Base-by-base conservation (phyloP, 2,888 invertebrate species). In the Amphiduros pacificus region DNA sequence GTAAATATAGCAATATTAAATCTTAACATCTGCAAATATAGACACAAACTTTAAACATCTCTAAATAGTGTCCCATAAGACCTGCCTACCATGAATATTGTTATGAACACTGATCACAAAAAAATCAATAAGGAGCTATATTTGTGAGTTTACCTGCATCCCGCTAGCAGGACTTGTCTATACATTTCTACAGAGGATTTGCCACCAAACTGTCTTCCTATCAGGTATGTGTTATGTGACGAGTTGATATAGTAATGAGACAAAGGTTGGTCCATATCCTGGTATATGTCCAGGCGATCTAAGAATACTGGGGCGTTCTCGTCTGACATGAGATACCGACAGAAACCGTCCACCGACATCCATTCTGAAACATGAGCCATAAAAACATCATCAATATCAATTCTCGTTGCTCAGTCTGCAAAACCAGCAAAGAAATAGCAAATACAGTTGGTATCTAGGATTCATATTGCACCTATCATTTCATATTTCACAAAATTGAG, bases 181-280 rank as follows among this genome's bases (percentile, higher is more conserved):
- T 99, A 99, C 94, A 99, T 99, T 85, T 99, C 98, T 2, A 98
- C 86, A 5, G 94, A 94, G 67, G 95, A 95, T 84, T 92, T 94
- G 17, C 98, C 99, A 58, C 98, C 98, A 82, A 99, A 99, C 86
- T 99, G 99, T 65, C 98, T 84, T 9, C 81, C 80, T 4, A 74
- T 79, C 52, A 83, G 76, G 74, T 83, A 83, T n/a, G 83, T 83
- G 69, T 82, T 83, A 71, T 83, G 83, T 1, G 82, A 83, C 36
- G 95, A 96, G 86, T 99, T 99, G 78, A 99, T 99, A 85, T 97
- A 99, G 85, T 99, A 99, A 82, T 99, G 98, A 9, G 94, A 90
- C 59, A 99, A 83, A 0, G 99, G 93, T 81, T 98, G 96, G 82
- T 99, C 98, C 99, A 99, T 98, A 71, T 99, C 98, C 82, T 86